These are phyloP conservation scores for Agonopterix alstromeriana DNA, from an alignment of 2,888 invertebrate species.

Conservation along the genomic window DNA sequence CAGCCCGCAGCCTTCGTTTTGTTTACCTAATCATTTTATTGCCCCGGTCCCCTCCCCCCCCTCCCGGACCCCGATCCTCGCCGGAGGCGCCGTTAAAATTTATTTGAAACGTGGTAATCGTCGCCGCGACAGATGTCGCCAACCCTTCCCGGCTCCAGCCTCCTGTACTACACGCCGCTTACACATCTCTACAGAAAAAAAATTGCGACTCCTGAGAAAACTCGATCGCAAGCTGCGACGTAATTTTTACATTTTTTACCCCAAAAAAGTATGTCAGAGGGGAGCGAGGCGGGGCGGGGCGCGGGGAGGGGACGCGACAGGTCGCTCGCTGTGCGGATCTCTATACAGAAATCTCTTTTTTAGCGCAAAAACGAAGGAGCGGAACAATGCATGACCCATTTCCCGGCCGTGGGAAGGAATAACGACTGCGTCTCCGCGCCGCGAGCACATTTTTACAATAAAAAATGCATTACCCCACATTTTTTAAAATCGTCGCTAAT, in stretches of 20 bases:
- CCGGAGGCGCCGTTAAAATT: slow-evolving; percentile 28
- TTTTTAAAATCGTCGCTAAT: slow-evolving; percentile 52
- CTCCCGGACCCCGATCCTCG: slow-evolving; percentile 9
- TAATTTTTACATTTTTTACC: slow-evolving; percentile 63
- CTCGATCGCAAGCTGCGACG: slow-evolving; percentile 64
- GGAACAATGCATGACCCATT: slow-evolving; percentile 73
- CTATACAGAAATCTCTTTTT: slow-evolving; percentile 60
- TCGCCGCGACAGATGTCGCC: slow-evolving; percentile 44
- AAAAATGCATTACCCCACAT: slow-evolving; percentile 76
- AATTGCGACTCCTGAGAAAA: slow-evolving; percentile 57
- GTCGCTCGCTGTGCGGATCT: no score
- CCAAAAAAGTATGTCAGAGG: slow-evolving; percentile 71
- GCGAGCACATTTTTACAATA: slow-evolving; percentile 51
- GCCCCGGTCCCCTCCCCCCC: slow-evolving; percentile 25
- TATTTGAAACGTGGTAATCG: slow-evolving; percentile 43
- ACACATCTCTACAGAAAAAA: slow-evolving; percentile 51
- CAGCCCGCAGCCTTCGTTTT: slow-evolving; percentile 11
- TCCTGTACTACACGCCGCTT: slow-evolving; percentile 56
- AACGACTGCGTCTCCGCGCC: slow-evolving; percentile 60
- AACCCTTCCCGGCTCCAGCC: slow-evolving; percentile 35
- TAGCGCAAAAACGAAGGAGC: slow-evolving; percentile 64
- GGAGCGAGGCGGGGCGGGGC: slow-evolving; percentile 23
- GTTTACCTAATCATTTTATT: slow-evolving; percentile 72
- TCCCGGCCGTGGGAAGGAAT: slow-evolving; percentile 76
- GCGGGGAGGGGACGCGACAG: slow-evolving; percentile 38